Evolutionary conservation across 1,140 invertebrate species (phyloP).

Genomic region (Drosophila micromelanica): DNA sequence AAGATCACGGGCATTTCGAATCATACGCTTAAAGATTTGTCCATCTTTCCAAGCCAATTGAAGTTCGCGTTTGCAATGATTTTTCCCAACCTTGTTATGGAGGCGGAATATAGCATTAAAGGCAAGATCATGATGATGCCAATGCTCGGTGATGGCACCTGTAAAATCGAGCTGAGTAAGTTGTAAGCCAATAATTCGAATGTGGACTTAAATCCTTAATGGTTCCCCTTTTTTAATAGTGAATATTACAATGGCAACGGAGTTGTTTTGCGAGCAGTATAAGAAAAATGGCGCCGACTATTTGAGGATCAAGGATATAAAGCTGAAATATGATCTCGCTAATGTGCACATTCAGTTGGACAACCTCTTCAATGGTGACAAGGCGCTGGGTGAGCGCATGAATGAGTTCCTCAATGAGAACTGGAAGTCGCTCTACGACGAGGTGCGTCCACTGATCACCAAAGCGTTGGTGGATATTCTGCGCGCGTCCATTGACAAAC

Average conservation of each 20-base stretch:
- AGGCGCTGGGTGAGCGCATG: constrained; percentile 87
- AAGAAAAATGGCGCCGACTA: constrained; percentile 83
- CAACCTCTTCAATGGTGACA: constrained; percentile 89
- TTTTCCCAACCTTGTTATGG: constrained; percentile 86
- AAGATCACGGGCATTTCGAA: constrained; percentile 70
- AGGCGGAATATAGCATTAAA: constrained; percentile 86
- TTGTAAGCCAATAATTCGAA: constrained; percentile 5
- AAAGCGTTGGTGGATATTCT: constrained; percentile 85
- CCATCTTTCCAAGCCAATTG: constrained; percentile 85
- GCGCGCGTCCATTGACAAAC: constrained; percentile 86
- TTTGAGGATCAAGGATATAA: constrained; percentile 87
- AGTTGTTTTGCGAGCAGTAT: constrained; percentile 86
- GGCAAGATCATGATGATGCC: constrained; percentile 88
- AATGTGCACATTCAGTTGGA: constrained; percentile 87
- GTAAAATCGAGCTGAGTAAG: constrained; percentile 86
- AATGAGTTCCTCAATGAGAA: constrained; percentile 88
- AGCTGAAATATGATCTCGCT: constrained; percentile 87
- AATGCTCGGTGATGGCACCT: constrained; percentile 86
- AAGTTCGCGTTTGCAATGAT: constrained; percentile 85
- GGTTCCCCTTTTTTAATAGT: constrained; percentile 80
- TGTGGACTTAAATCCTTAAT: not conserved
- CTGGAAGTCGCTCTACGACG: constrained; percentile 86
- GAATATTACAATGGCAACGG: constrained; percentile 87
- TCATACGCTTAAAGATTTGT: constrained; percentile 74
- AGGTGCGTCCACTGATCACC: constrained; percentile 86